A percentile compares a stretch with the other conserved stretches of the same genome.
Conservation (phyloP, 2,797 vertebrate species). For the Spheniscus humboldti region DNA sequence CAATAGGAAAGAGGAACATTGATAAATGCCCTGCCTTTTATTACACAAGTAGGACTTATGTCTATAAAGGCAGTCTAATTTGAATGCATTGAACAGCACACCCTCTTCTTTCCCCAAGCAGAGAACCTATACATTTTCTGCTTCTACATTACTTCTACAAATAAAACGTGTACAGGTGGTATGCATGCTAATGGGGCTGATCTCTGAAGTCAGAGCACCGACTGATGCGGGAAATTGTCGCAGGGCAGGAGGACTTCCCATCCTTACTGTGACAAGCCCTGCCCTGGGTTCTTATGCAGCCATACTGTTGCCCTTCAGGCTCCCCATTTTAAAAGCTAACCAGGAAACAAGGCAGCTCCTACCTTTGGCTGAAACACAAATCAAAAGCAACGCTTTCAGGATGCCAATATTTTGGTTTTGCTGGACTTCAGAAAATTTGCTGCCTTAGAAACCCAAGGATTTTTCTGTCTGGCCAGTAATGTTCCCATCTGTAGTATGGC, state of each 20-base stretch:
- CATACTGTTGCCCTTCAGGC: not conserved
- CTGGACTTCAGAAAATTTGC: not conserved
- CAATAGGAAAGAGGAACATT: conserved; percentile 60
- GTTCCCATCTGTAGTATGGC: accelerated
- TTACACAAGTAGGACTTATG: conserved; percentile 64
- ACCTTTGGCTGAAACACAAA: not conserved
- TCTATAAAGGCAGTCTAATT: conserved; percentile 68
- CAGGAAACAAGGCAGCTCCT: not conserved
- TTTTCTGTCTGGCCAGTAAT: not conserved
- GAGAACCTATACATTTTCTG: conserved; percentile 57
- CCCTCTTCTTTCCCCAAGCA: conserved; percentile 28
- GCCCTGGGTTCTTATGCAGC: not conserved
- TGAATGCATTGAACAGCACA: conserved; percentile 63
- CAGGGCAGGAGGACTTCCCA: conserved; percentile 23
- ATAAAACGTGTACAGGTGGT: conserved; percentile 57
- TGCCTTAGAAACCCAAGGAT: not conserved
- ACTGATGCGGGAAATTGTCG: not conserved
- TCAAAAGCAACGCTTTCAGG: not conserved
- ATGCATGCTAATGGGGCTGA: conserved; percentile 54
- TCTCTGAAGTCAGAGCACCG: conserved; percentile 6
- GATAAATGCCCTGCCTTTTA: conserved; percentile 67
- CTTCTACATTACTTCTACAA: conserved; percentile 56
- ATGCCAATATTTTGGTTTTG: not conserved
- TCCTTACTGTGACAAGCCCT: not conserved
- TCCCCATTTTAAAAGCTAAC: not conserved